Base-by-base conservation (phyloP, 2,113 vertebrate species). In the Thinocorus orbignyianus region DNA sequence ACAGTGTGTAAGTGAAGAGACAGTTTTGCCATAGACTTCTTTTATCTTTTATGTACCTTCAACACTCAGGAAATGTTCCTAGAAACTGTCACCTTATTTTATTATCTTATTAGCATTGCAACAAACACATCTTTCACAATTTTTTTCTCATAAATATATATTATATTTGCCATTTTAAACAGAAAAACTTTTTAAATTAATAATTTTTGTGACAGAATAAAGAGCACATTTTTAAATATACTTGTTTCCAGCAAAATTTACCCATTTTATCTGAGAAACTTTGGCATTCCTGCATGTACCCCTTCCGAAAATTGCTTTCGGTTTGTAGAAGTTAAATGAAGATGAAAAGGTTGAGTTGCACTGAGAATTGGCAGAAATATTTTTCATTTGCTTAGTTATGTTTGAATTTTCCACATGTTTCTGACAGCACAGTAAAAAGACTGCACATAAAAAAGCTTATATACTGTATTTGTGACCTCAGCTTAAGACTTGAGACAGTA, bases 241-340 rank as follows among this genome's bases (percentile, higher is more conserved):
- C 16, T 57, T 46, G 4, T 77, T 17, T 92, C 20, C 8, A 66
- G 55, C 5, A 81, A 57, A 91, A 39, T 7, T 66, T 94, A 22
- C 8, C 35, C 1, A 3, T 92, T 96, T 90, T 73, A 23, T 85
- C 17, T 15, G 42, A 84, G 72, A 48, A 92, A 70, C n/a, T 90
- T 95, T 62, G 33, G 10, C 71, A 93, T 86, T 88, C 90, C 88
- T 2, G 1, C 55, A 81, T 92, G 96, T 93, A 77, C 64, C 39
- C 80, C 28, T 20, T 66, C 41, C 64, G 68, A 90, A 96, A 78
- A 92, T 88, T 66, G 55, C 46, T 90, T 90, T 93, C 77, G 24
- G 42, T 86, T 96, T 93, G 64, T 86, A 68, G 88, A 90, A 77
- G 82, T 71, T 92, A 92, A 95, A 93, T 81, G 85, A 92, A 91